phyloP scores from a whole-genome alignment of 2,113 vertebrate species.

The Boleophthalmus pectinirostris region DNA sequence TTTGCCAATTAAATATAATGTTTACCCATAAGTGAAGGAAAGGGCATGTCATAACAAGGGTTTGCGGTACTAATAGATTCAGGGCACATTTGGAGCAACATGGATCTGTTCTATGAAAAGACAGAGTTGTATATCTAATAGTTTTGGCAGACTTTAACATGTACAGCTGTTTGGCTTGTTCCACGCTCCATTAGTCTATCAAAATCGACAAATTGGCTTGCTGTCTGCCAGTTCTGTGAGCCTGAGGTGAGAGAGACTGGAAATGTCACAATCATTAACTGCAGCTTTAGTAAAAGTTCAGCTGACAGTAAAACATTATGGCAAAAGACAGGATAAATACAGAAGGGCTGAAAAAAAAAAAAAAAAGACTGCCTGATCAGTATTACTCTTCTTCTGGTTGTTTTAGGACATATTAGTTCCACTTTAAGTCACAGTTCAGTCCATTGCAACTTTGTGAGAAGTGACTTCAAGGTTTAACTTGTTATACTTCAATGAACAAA shows the following conservation, averaged over 20 bases:
- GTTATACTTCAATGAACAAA: neutral
- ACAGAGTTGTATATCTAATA: slow-evolving; percentile 12
- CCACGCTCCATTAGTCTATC: slow-evolving; percentile 13
- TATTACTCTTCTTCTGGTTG: neutral
- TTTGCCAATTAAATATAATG: too few relatives aligned
- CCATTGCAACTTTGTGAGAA: neutral
- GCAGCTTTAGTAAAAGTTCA: neutral
- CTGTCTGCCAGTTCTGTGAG: slow-evolving; percentile 25
- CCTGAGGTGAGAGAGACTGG: slow-evolving; percentile 21
- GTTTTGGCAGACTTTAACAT: neutral
- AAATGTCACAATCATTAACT: neutral
- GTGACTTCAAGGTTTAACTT: neutral
- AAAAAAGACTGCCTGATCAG: too few relatives aligned
- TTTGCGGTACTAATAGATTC: neutral
- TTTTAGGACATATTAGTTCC: neutral
- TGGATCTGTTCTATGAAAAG: slow-evolving; percentile 2
- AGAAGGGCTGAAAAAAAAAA: too few relatives aligned
- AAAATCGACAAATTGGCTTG: neutral
- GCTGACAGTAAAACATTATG: neutral
- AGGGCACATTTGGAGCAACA: slow-evolving; percentile 6
- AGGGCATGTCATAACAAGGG: neutral
- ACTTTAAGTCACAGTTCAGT: neutral
- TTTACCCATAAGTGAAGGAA: neutral
- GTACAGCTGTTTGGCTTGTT: slow-evolving; percentile 10
- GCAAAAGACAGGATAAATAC: neutral